Evolutionary conservation across 2,113 vertebrate species (phyloP).

Genomic region (Bettongia penicillata): DNA sequence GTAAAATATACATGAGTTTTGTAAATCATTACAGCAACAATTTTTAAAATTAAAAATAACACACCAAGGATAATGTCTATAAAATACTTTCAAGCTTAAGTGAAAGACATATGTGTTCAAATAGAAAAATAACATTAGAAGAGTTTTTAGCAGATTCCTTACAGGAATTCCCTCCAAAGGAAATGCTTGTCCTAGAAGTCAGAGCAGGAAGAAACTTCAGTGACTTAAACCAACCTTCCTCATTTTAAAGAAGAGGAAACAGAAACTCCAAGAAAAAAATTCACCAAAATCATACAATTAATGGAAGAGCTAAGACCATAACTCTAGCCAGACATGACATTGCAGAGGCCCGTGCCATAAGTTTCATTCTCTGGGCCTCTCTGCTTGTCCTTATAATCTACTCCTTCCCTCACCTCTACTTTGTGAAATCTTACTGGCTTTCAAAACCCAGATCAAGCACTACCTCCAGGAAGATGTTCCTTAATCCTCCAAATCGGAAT

Average conservation of each 20-base stretch:
- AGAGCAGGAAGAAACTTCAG: background rate
- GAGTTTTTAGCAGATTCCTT: conserved; percentile 22
- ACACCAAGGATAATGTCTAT: background rate
- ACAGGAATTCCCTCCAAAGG: background rate
- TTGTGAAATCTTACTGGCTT: background rate
- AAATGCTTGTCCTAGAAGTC: background rate
- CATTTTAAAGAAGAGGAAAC: background rate
- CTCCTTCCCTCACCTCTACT: background rate
- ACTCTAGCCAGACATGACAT: background rate
- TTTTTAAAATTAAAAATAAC: background rate
- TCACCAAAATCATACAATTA: background rate
- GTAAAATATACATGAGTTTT: background rate
- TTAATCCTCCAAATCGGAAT: background rate
- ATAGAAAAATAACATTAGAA: background rate
- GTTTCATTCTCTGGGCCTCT: background rate
- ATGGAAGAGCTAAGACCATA: background rate
- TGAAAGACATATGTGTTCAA: conserved; percentile 36
- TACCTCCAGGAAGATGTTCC: background rate
- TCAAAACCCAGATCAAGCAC: background rate
- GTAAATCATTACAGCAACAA: background rate
- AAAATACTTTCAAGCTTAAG: conserved; percentile 13
- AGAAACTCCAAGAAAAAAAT: background rate
- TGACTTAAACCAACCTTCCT: background rate
- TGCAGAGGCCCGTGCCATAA: background rate
- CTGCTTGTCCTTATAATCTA: background rate